phyloP scores from a whole-genome alignment of 2,888 invertebrate species.

The Kuschelorhynchus macadamiae region DNA sequence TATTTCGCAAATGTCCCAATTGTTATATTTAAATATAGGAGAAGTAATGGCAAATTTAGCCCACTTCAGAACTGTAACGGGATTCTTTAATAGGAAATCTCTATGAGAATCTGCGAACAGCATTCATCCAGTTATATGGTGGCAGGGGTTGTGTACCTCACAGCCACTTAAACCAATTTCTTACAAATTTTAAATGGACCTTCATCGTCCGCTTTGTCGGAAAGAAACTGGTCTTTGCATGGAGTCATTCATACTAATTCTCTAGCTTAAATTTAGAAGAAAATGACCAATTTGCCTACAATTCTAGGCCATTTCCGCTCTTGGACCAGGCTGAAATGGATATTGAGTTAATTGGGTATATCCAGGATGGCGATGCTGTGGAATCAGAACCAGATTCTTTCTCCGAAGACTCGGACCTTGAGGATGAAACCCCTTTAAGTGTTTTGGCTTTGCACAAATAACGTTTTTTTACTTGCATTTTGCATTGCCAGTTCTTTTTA shows the following conservation, averaged over 20 bases:
- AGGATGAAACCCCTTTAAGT: too few relatives aligned
- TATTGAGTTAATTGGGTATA: too few relatives aligned
- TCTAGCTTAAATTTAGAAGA: too few relatives aligned
- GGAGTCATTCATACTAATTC: neutral
- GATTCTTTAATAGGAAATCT: neutral
- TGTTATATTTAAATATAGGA: neutral
- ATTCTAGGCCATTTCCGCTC: too few relatives aligned
- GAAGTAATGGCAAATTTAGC: neutral
- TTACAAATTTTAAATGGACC: neutral
- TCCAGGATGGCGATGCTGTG: too few relatives aligned
- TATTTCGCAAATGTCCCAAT: neutral
- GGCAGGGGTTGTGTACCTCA: too few relatives aligned
- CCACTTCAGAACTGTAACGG: neutral
- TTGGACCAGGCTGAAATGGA: too few relatives aligned
- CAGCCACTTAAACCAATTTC: neutral
- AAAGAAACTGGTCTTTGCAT: neutral
- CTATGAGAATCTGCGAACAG: conserved; percentile 5
- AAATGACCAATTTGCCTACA: neutral
- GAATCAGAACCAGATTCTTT: too few relatives aligned
- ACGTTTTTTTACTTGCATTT: too few relatives aligned
- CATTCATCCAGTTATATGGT: conserved; percentile 1
- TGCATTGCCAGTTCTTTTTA: too few relatives aligned
- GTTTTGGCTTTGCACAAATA: too few relatives aligned
- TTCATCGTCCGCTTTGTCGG: neutral
- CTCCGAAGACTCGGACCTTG: too few relatives aligned